Conservation (phyloP, 2,888 invertebrate species). For the Epinotia ramella region DNA sequence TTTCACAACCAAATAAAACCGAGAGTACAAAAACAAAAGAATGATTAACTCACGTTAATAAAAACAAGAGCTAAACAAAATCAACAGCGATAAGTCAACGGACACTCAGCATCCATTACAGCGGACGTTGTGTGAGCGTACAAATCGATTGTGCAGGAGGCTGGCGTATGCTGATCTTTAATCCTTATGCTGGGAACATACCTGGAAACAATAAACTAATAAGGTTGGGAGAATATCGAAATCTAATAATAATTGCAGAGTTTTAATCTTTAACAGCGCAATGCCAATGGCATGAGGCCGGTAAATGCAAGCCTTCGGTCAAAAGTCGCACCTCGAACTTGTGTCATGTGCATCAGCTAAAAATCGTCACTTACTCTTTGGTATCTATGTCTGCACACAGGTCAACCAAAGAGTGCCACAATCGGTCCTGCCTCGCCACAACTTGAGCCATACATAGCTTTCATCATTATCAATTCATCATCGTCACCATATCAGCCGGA, state of each 20-base stretch:
- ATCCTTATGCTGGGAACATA: constrained; percentile 15
- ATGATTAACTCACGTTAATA: constrained; percentile 23
- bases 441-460: too few relatives aligned
- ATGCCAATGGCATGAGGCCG: too few relatives aligned
- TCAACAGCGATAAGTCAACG: constrained; percentile 70
- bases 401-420: too few relatives aligned
- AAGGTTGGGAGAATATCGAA: background rate
- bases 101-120: constrained; percentile 67
- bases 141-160: constrained; percentile 54
- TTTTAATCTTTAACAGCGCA: background rate
- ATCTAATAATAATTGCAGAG: background rate
- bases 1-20: constrained; percentile 18
- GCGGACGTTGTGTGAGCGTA: constrained; percentile 66
- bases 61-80: constrained; percentile 54
- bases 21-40: constrained; percentile 30
- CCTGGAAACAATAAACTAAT: constrained; percentile 24
- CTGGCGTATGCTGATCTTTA: constrained; percentile 49
- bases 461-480: too few relatives aligned
- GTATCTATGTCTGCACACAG: too few relatives aligned
- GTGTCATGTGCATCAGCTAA: too few relatives aligned
- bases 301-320: too few relatives aligned
- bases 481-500: too few relatives aligned
- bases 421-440: too few relatives aligned
- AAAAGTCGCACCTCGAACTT: too few relatives aligned
- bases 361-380: too few relatives aligned